These are phyloP conservation scores for Dendrolimus kikuchii DNA, from an alignment of 1,140 invertebrate species.

Conservation along the genomic window DNA sequence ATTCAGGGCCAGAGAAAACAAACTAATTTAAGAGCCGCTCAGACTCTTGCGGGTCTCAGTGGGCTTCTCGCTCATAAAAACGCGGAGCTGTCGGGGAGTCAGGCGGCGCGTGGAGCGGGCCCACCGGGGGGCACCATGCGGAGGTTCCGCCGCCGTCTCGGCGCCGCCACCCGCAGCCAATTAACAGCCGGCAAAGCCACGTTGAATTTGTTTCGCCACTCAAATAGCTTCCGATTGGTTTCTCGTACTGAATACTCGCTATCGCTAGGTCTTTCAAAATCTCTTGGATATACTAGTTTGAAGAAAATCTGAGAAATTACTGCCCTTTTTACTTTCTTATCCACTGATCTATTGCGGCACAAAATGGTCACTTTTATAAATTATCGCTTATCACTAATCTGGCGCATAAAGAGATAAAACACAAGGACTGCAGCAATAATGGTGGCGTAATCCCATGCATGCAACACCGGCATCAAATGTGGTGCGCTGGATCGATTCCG, in stretches of 20 bases:
- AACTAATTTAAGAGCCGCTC: conserved; percentile 55
- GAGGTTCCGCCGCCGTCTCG: conserved; percentile 69
- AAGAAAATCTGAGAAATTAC: background rate
- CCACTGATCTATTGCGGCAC: too few relatives aligned
- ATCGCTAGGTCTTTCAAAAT: conserved; percentile 13
- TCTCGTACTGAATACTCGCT: conserved; percentile 28
- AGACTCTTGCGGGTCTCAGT: conserved; percentile 51
- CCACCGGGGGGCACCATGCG: conserved; percentile 49
- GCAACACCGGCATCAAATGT: conserved; percentile 34
- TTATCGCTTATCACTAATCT: background rate
- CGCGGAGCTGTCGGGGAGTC: conserved; percentile 37
- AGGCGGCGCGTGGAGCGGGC: conserved; percentile 31
- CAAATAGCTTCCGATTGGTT: conserved; percentile 67
- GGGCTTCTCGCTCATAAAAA: conserved; percentile 62
- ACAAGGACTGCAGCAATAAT: conserved; percentile 36
- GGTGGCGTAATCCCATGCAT: conserved; percentile 54
- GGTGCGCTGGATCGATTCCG: conserved; percentile 58
- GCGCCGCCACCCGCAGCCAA: conserved; percentile 69
- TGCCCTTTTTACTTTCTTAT: too few relatives aligned
- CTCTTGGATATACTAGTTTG: conserved; percentile 3
- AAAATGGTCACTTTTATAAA: background rate
- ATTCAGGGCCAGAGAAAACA: conserved; percentile 32
- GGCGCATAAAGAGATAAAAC: conserved; percentile 10
- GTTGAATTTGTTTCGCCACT: conserved; percentile 67
- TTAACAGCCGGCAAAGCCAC: conserved; percentile 65